phyloP scores from a whole-genome alignment of 2,888 invertebrate species.

The Abrostola triplasia region DNA sequence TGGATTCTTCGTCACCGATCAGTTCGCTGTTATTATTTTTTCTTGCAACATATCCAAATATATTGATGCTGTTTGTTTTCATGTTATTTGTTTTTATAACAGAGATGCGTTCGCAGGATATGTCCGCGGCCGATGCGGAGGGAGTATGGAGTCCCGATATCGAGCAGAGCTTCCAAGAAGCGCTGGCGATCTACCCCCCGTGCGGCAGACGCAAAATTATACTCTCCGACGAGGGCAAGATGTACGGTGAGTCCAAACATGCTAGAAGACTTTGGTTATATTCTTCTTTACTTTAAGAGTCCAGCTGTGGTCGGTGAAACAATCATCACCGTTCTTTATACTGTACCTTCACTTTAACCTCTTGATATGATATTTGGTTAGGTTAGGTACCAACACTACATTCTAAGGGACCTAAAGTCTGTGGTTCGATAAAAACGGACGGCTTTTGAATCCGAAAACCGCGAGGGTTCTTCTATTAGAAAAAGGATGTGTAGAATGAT shows the following conservation, averaged over 20 bases:
- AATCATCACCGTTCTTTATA: no score
- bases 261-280: conserved; percentile 56
- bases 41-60: not conserved
- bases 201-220: conserved; percentile 99
- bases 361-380: no score
- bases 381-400: no score
- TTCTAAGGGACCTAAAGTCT: no score
- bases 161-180: conserved; percentile 99
- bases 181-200: conserved; percentile 99
- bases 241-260: conserved; percentile 98
- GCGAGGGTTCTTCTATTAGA: no score
- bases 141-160: conserved; percentile 99
- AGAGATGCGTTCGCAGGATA: conserved; percentile 89
- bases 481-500: no score
- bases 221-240: conserved; percentile 99
- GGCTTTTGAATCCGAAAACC: no score
- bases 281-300: not conserved
- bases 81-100: conserved; percentile 38
- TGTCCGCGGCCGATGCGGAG: conserved; percentile 99
- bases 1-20: not conserved
- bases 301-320: no score
- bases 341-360: no score
- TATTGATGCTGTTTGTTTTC: conserved; percentile 11
- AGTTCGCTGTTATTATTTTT: not conserved
- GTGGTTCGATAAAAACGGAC: no score